phyloP scores from a whole-genome alignment of 2,797 vertebrate species.

The Gymnothorax javanicus region DNA sequence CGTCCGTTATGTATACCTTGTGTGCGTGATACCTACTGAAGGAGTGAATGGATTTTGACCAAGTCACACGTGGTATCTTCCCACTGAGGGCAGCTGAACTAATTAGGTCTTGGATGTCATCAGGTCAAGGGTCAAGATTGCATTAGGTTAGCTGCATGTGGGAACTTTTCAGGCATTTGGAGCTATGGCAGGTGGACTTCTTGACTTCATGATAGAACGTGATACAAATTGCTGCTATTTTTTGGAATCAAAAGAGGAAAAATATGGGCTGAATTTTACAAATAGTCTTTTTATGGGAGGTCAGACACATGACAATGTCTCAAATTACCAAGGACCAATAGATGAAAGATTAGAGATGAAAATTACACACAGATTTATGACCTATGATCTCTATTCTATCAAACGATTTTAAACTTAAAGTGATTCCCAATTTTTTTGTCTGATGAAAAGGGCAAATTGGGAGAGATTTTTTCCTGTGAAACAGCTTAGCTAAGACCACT shows the following conservation, averaged over 20 bases:
- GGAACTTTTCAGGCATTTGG: no score
- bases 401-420: neutral
- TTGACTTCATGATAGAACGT: conserved; percentile 42
- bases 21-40: no score
- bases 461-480: conserved; percentile 44
- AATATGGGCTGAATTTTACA: conserved; percentile 17
- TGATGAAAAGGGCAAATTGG: conserved; percentile 40
- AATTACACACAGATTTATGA: conserved; percentile 3
- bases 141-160: no score
- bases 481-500: conserved; percentile 63
- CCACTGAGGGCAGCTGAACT: no score
- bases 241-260: conserved; percentile 30
- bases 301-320: neutral
- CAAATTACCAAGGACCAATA: neutral
- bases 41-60: no score
- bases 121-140: no score
- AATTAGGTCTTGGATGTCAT: no score
- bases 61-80: no score
- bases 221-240: conserved; percentile 24
- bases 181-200: no score
- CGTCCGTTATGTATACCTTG: no score
- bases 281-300: neutral
- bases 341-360: neutral
- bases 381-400: conserved; percentile 26
- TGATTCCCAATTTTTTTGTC: conserved; percentile 29